Base-by-base conservation (phyloP, 2,113 vertebrate species). In the Mesocricetus auratus region DNA sequence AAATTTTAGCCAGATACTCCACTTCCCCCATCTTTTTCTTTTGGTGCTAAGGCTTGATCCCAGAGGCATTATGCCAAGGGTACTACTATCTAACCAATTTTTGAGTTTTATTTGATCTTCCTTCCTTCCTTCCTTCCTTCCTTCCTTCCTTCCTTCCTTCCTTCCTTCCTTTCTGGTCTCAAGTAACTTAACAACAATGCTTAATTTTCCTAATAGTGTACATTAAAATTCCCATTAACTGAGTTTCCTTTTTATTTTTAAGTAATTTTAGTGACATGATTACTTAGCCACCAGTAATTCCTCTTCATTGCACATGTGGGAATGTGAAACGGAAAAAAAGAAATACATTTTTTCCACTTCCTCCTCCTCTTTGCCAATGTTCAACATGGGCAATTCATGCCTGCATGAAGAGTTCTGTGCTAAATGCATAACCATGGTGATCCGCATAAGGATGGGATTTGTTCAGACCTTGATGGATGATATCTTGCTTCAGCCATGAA, bases 391-490 rank as follows among this genome's bases (percentile, higher is more conserved):
- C 88, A 92, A 47, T 94, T 96, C 78, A 62, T 86, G 77, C 94
- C 60, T 64, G 45, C 96, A 97, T 93, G 79, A 90, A 93, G 90
- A 95, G 82, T 92, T 64, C 56, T 95, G 90, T 94, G 86, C 77
- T 88, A 86, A 91, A 73, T 66, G 89, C 75, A 91, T 96, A 96
- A 89, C 77, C 86, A 77, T 92, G 82, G 71, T 24, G 21, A 95
- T 85, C 91, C 47, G 13, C 62, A 42, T 89, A 94, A 89, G 86
- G 64, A 47, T 86, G 66, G 68, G 69, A 19, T 90, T 87, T 69
- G 26, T 50, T 17, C 60, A 68, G 77, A 66, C 62, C 50, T 50
- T 96, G 95, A 95, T 95, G 90, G 91, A 96, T 97, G 93, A 31
- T 60, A 47, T 42, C 88, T 93, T 90, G 74, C 79, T 97, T 79